Evolutionary conservation across 2,888 invertebrate genomes (phyloP).

Genomic region (Geotrupes spiniger): DNA sequence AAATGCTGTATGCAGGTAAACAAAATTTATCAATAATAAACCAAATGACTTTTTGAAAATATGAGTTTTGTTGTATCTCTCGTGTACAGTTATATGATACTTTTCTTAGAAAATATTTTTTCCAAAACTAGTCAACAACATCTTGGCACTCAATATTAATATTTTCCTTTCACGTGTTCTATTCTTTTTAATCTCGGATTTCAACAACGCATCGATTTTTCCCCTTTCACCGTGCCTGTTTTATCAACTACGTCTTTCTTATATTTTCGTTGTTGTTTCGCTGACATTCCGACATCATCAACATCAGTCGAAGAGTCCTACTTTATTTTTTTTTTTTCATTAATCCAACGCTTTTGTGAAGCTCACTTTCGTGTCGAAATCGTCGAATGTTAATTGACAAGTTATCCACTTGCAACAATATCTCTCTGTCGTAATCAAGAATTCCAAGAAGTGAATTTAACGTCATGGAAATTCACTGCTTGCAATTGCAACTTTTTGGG

Average conservation of each 20-base stretch:
- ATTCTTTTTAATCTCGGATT: constrained; percentile 54
- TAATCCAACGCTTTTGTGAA: constrained; percentile 58
- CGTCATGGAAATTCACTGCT: constrained; percentile 49
- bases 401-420: constrained; percentile 39
- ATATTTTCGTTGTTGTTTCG: constrained; percentile 25
- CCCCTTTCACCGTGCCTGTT: constrained; percentile 60
- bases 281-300: too few species aligned
- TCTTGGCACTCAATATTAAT: constrained; percentile 56
- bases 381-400: constrained; percentile 56
- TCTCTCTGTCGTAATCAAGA: constrained; percentile 41
- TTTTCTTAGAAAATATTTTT: constrained; percentile 77
- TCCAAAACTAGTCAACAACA: constrained; percentile 82
- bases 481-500: neutral
- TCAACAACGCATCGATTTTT: constrained; percentile 69
- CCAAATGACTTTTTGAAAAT: too few species aligned
- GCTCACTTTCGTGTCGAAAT: constrained; percentile 53
- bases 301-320: constrained; percentile 23
- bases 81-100: too few species aligned
- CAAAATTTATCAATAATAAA: too few species aligned
- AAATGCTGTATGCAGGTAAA: too few species aligned
- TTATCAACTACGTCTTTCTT: constrained; percentile 31
- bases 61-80: too few species aligned
- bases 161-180: constrained; percentile 42
- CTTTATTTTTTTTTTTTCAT: constrained; percentile 48
- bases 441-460: constrained; percentile 53